phyloP scores from a whole-genome alignment of 2,113 vertebrate genomes.

The Crotalus horridus region DNA sequence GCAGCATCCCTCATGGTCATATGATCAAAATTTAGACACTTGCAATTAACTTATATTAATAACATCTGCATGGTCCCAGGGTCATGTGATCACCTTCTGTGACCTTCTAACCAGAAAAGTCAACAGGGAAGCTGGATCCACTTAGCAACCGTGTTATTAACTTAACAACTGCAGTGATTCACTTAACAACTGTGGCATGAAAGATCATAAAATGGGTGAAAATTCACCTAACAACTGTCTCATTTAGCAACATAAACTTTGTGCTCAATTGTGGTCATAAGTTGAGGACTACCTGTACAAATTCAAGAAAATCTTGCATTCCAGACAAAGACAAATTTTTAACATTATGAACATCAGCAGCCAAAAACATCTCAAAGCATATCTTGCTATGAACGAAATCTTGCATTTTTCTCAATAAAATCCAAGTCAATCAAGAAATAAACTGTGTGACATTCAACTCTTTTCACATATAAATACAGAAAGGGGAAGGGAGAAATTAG shows the following conservation, averaged over 20 bases:
- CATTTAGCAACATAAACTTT: not conserved
- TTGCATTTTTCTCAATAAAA: constrained; percentile 17
- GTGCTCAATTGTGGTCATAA: not conserved
- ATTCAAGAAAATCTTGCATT: too few relatives aligned
- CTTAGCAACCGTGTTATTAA: not conserved
- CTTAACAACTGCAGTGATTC: not conserved
- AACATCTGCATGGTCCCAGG: not conserved
- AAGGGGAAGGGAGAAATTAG: not conserved
- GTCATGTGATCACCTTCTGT: not conserved
- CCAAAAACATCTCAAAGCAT: constrained; percentile 14
- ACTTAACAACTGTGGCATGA: not conserved
- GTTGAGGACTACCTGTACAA: not conserved
- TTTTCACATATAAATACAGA: not conserved
- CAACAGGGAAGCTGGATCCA: not conserved
- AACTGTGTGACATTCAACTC: not conserved
- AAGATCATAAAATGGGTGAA: not conserved
- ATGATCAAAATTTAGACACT: not conserved
- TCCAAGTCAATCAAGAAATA: not conserved
- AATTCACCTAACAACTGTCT: not conserved
- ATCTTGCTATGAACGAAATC: constrained; percentile 24
- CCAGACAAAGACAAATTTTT: not conserved
- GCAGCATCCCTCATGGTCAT: not conserved
- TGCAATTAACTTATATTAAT: not conserved
- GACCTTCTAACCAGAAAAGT: not conserved
- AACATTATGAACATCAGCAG: not conserved